phyloP scores from a whole-genome alignment of 2,113 vertebrate genomes.

The Nesospiza acunhae region DNA sequence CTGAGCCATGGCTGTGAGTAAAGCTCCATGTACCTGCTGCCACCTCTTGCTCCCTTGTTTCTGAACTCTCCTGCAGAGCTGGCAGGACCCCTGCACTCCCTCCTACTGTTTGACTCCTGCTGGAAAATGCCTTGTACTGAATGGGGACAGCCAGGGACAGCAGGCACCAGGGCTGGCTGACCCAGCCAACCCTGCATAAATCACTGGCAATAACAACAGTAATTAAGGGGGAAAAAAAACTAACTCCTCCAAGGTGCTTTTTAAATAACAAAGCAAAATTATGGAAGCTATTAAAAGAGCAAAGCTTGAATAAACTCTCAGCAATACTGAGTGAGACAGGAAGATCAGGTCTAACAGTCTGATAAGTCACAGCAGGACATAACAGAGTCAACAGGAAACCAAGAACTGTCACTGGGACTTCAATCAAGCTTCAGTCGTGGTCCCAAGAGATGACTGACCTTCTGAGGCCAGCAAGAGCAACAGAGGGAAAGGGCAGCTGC shows the following conservation, averaged over 20 bases:
- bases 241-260: not conserved
- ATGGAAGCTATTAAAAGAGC: not conserved
- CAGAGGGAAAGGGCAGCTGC: not conserved
- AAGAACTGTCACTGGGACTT: not conserved
- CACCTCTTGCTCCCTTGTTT: not conserved
- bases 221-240: not conserved
- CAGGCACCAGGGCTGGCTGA: not conserved
- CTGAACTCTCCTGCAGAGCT: not conserved
- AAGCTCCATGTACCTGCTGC: not conserved
- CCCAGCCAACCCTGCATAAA: not conserved
- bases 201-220: not conserved
- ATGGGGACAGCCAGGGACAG: not conserved
- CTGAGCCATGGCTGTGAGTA: accelerated
- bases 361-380: not conserved
- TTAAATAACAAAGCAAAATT: not conserved
- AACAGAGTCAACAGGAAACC: not conserved
- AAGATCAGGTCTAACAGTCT: slow-evolving; percentile 11
- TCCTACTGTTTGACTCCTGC: not conserved
- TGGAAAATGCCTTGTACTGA: not conserved
- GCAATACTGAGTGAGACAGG: not conserved
- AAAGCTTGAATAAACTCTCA: not conserved
- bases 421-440: not conserved
- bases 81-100: not conserved
- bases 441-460: not conserved
- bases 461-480: not conserved